Evolutionary conservation across 2,113 vertebrate species (phyloP), one percentile per base, ranked within the genome.

Genomic region (Lutjanus erythropterus): DNA sequence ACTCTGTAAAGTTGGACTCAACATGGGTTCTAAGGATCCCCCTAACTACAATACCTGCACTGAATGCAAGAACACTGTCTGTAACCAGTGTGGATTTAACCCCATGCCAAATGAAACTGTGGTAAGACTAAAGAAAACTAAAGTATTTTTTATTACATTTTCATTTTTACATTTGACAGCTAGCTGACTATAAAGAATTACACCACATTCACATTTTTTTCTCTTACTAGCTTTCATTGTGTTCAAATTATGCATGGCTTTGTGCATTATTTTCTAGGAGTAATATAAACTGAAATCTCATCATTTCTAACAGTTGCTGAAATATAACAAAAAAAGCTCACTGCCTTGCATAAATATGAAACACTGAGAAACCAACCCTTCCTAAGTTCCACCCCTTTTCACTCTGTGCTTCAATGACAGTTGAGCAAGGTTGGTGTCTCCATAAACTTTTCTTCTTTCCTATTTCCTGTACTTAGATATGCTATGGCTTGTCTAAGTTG

Each of bases 1-100:
- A 9, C 95, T 99, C 62, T 99, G 98, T 90, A 97, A 97, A 93
- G 94, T 90, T 75, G 93, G 96, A 84, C 94, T 99, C 70, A 94
- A 96, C 81, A 79, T 95, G 29, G 88, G 93, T 4, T 73, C 87
- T 44, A 96, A 95, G 10, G 95, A 96, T 79, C 94, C 93, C 75
- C 94, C 96, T 75, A 99, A 99, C 90, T 97, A 96, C 88, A 97
- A 93, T 83, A 96, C 93, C 0, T 99, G 98, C 75, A 98, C 98
- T 9, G 94, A 96, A 88, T 99, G 98, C 95, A 97, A 97, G 53
- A 96, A 88, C 6, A 93, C 92, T 23, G 97, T 99, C 59, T 99
- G 98, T 87, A 98, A 95, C 78, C 94, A 97, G 52, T 99, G 98
- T 94, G 98, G 98, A 62, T 99, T 99, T 81, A 97, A 97, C 85